phyloP scores from a whole-genome alignment of 2,888 invertebrate species.

The Parasteatoda lunata region DNA sequence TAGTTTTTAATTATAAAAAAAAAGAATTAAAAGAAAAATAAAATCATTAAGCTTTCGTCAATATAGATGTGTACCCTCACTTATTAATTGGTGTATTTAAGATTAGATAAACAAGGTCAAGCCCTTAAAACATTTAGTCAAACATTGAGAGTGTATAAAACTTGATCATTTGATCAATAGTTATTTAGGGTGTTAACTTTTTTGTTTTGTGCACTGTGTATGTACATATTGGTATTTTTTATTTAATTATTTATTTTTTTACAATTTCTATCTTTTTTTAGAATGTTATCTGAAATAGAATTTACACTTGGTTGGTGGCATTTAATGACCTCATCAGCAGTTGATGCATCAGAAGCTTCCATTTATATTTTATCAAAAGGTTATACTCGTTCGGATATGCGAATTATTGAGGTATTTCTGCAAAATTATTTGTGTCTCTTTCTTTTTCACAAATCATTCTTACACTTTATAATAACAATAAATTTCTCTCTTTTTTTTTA shows the following conservation, averaged over 20 bases:
- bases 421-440: background rate
- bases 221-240: background rate
- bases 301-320: constrained; percentile 46
- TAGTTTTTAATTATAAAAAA: too few species aligned
- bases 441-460: background rate
- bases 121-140: too few species aligned
- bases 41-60: too few species aligned
- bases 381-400: constrained; percentile 45
- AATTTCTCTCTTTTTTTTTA: constrained; percentile 14
- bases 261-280: background rate
- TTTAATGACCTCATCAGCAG: constrained; percentile 29
- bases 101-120: too few species aligned
- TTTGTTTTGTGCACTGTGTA: too few species aligned
- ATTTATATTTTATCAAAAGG: constrained; percentile 43
- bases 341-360: constrained; percentile 13
- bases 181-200: too few species aligned
- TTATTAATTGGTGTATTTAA: too few species aligned
- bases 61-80: too few species aligned
- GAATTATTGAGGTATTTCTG: constrained; percentile 42
- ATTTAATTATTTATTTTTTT: background rate
- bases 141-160: too few species aligned
- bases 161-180: too few species aligned
- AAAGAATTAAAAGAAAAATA: too few species aligned
- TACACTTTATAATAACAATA: background rate
- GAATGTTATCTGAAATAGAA: constrained; percentile 41